Evolutionary conservation across 1,140 invertebrate genomes (phyloP).

Genomic region (Macrobrachium nipponense): DNA sequence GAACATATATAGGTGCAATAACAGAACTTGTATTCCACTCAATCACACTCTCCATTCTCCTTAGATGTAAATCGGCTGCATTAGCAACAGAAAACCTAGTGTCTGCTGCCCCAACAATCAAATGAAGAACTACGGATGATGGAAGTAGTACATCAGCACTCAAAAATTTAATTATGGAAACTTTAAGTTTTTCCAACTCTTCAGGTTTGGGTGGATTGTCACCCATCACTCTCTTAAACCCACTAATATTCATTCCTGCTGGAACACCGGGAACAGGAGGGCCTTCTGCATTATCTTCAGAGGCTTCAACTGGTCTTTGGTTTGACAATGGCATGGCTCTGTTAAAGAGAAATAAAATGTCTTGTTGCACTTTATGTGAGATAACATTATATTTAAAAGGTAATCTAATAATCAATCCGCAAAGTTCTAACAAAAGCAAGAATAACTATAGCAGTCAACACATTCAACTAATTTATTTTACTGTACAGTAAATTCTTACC

Average conservation of each 20-base stretch:
- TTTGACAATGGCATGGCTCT: constrained; percentile 38
- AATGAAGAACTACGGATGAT: constrained; percentile 80
- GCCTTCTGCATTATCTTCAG: constrained; percentile 41
- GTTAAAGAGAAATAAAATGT: constrained; percentile 43
- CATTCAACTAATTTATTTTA: not conserved
- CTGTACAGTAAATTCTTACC: constrained; percentile 70
- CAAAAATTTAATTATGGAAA: constrained; percentile 86
- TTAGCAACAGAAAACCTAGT: constrained; percentile 85
- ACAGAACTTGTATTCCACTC: constrained; percentile 81
- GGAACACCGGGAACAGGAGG: constrained; percentile 71
- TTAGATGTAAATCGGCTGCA: constrained; percentile 80
- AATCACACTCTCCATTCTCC: constrained; percentile 75
- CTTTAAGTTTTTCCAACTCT: constrained; percentile 84
- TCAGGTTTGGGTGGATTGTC: constrained; percentile 83
- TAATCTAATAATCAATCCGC: no score
- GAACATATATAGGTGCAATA: constrained; percentile 79
- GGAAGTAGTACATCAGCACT: constrained; percentile 81
- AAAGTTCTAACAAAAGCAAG: not conserved
- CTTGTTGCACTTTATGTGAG: not conserved
- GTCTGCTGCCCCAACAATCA: constrained; percentile 88
- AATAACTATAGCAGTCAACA: not conserved
- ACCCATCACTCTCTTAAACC: constrained; percentile 83
- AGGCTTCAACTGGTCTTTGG: constrained; percentile 35
- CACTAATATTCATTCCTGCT: constrained; percentile 82
- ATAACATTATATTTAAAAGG: no score